These are phyloP conservation scores for Choristoneura rosaceana DNA, from an alignment of 2,888 invertebrate genomes.

Conservation along the genomic window DNA sequence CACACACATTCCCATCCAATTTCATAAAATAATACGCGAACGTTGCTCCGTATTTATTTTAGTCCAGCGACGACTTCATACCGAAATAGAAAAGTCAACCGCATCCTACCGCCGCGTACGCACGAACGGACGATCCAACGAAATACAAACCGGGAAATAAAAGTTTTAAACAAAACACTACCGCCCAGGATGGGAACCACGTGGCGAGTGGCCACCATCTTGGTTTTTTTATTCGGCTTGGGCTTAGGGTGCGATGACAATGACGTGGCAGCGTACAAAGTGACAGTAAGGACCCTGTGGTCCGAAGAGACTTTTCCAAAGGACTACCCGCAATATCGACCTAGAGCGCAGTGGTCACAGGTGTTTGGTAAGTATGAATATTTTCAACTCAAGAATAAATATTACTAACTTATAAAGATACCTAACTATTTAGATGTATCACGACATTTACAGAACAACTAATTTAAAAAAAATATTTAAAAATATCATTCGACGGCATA, in stretches of 20 bases:
- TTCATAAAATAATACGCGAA: slow-evolving; percentile 25
- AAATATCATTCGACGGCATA: too few species aligned
- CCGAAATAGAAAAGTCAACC: slow-evolving; percentile 83
- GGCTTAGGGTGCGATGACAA: slow-evolving; percentile 88
- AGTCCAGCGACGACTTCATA: slow-evolving; percentile 67
- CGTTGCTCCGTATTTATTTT: slow-evolving; percentile 71
- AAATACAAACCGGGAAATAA: slow-evolving; percentile 51
- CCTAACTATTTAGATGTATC: too few species aligned
- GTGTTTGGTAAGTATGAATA: slow-evolving; percentile 91
- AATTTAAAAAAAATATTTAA: too few species aligned
- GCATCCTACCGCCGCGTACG: slow-evolving; percentile 67
- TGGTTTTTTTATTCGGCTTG: slow-evolving; percentile 62
- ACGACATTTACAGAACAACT: too few species aligned
- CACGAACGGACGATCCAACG: slow-evolving; percentile 66
- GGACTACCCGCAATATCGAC: slow-evolving; percentile 95
- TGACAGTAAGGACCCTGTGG: slow-evolving; percentile 95
- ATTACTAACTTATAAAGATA: too few species aligned
- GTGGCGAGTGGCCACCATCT: slow-evolving; percentile 71
- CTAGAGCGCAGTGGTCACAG: slow-evolving; percentile 96
- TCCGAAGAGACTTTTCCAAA: slow-evolving; percentile 94
- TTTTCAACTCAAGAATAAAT: too few species aligned
- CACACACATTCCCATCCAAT: slow-evolving; percentile 18
- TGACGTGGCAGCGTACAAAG: slow-evolving; percentile 94
- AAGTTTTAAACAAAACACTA: slow-evolving; percentile 50
- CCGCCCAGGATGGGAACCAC: slow-evolving; percentile 59